These are phyloP conservation scores for Emberiza fucata DNA, from an alignment of 2,113 vertebrate species.

Conservation along the genomic window DNA sequence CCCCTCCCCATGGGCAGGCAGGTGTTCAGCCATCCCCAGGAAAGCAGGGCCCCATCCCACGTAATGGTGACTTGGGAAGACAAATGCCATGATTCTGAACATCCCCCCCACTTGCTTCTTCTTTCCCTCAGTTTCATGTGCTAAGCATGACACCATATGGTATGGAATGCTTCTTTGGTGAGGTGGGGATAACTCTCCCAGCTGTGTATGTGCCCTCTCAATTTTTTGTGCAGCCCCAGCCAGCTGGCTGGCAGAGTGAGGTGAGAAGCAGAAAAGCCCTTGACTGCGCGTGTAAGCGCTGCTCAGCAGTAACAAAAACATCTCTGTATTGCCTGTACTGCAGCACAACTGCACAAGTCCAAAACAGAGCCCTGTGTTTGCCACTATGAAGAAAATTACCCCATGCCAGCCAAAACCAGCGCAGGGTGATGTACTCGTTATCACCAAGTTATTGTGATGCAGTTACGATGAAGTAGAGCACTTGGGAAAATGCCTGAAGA, in stretches of 20 bases:
- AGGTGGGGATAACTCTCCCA: not conserved
- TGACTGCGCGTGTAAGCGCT: not conserved
- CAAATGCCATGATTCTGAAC: not conserved
- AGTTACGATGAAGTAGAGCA: not conserved
- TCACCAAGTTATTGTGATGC: not conserved
- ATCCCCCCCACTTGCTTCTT: not conserved
- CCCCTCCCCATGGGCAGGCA: not conserved
- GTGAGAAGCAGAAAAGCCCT: not conserved
- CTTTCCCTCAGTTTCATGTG: not conserved
- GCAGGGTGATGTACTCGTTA: not conserved
- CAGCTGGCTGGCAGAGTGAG: not conserved
- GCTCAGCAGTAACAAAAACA: not conserved
- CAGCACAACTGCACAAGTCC: not conserved
- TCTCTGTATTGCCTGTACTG: not conserved
- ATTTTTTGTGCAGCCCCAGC: not conserved
- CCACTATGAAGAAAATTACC: not conserved
- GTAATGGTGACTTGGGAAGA: not conserved
- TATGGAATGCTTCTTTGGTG: not conserved
- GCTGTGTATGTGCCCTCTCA: not conserved
- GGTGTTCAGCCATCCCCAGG: not conserved
- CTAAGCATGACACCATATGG: not conserved
- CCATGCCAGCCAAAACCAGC: not conserved
- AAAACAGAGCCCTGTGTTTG: rapidly evolving
- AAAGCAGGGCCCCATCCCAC: not conserved
- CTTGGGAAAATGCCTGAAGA: not conserved